Conservation (phyloP, 2,888 invertebrate species). For the Tetropium fuscum region DNA sequence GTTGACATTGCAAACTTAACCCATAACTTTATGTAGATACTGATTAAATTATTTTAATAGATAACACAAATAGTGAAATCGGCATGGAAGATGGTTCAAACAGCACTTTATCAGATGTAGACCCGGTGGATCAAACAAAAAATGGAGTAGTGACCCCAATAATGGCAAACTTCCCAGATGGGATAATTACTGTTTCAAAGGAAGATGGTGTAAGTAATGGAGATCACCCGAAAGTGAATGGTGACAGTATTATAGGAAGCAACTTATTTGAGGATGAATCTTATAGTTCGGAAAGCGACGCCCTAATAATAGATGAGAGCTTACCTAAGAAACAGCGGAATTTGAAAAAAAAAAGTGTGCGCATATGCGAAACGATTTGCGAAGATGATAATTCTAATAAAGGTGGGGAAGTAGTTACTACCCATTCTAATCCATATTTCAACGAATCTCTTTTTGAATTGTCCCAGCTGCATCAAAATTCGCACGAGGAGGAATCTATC, state of each 20-base stretch:
- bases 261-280: conserved; percentile 49
- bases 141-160: conserved; percentile 57
- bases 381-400: conserved; percentile 35
- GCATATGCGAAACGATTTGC: conserved; percentile 27
- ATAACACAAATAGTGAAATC: conserved; percentile 33
- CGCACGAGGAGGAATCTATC: conserved; percentile 35
- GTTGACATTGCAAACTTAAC: conserved; percentile 18
- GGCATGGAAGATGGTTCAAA: conserved; percentile 66
- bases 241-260: conserved; percentile 48
- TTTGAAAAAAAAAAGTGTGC: conserved; percentile 40
- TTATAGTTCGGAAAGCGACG: conserved; percentile 63
- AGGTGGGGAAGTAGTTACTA: conserved; percentile 38
- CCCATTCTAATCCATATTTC: conserved; percentile 63
- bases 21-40: neutral
- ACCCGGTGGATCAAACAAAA: conserved; percentile 50
- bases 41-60: conserved; percentile 22
- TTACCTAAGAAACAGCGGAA: conserved; percentile 46
- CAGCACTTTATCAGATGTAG: conserved; percentile 48
- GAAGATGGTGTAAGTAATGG: conserved; percentile 39
- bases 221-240: conserved; percentile 56
- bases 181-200: conserved; percentile 41
- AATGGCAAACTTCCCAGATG: conserved; percentile 62
- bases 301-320: conserved; percentile 63
- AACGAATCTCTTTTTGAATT: conserved; percentile 63
- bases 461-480: conserved; percentile 54